Evolutionary conservation across 2,888 invertebrate species (phyloP).

Genomic region (Hydraecia micacea): DNA sequence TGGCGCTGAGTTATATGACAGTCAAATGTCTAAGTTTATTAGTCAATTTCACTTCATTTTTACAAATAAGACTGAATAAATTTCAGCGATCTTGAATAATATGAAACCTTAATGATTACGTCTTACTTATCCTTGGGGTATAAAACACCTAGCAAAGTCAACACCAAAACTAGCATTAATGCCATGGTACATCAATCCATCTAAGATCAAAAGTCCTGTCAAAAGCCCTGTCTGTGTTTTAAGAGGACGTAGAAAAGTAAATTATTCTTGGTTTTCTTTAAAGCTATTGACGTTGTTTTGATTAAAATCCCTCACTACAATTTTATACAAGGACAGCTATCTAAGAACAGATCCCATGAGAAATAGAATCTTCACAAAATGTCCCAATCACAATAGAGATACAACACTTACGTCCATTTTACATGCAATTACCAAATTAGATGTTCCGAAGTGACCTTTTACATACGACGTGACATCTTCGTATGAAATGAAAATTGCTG

Average conservation of each 20-base stretch:
- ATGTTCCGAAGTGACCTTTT: slow-evolving; percentile 72
- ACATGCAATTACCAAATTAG: slow-evolving; percentile 70
- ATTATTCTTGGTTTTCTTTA: neutral
- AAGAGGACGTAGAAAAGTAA: neutral
- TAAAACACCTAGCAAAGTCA: neutral
- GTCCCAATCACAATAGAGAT: slow-evolving; percentile 49
- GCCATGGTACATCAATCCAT: neutral
- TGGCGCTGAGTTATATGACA: slow-evolving; percentile 2
- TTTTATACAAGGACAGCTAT: neutral
- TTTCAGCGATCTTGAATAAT: neutral
- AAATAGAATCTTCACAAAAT: slow-evolving; percentile 15
- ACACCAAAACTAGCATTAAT: neutral
- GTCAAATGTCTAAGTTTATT: slow-evolving; percentile 30
- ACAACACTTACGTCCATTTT: slow-evolving; percentile 58
- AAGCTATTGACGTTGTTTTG: neutral
- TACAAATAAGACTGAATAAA: neutral
- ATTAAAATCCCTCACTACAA: neutral
- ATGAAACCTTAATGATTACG: neutral
- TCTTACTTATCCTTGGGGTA: neutral
- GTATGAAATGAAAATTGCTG: slow-evolving; percentile 70
- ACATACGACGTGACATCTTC: slow-evolving; percentile 67
- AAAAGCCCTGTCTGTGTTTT: neutral
- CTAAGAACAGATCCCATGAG: slow-evolving; percentile 19
- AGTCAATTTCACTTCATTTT: neutral
- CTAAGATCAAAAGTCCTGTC: neutral